A percentile compares a stretch with the other conserved stretches of the same genome.
These are phyloP conservation scores for Ictidomys tridecemlineatus DNA, from an alignment of 2,113 vertebrate species.

Conservation along the genomic window DNA sequence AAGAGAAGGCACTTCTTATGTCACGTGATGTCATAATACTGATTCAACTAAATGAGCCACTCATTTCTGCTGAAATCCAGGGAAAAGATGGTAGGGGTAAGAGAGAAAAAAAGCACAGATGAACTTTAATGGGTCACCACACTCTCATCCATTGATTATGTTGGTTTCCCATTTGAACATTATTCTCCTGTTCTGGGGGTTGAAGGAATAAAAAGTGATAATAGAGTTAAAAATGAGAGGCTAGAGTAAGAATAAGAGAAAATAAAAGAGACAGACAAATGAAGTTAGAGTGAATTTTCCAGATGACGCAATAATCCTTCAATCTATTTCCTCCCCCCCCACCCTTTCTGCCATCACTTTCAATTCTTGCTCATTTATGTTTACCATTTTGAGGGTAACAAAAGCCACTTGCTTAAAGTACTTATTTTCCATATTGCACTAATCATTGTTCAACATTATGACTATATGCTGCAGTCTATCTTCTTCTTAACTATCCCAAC, in stretches of 20 bases:
- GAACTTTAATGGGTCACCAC: background rate
- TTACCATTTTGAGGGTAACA: conserved; percentile 15
- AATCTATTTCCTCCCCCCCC: background rate
- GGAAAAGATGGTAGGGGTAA: background rate
- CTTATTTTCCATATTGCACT: conserved; percentile 42
- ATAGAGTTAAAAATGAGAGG: conserved; percentile 32
- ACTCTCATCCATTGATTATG: conserved; percentile 5
- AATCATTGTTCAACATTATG: background rate
- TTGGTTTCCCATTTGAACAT: conserved; percentile 30
- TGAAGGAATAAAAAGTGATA: conserved; percentile 54
- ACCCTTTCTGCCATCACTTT: background rate
- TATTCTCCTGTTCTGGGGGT: background rate
- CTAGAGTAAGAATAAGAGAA: conserved; percentile 29
- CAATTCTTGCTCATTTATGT: background rate
- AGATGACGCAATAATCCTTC: conserved; percentile 44
- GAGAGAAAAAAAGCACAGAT: background rate
- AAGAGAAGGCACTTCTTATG: background rate
- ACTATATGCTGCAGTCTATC: background rate
- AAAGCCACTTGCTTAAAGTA: background rate
- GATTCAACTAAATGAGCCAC: conserved; percentile 4
- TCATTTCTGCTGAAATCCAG: conserved; percentile 20
- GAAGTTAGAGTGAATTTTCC: conserved; percentile 43
- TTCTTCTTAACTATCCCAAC: conserved; percentile 40
- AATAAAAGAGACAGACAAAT: background rate
- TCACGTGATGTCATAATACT: background rate